phyloP scores from a whole-genome alignment of 2,113 vertebrate genomes.

The Eulemur rufifrons region DNA sequence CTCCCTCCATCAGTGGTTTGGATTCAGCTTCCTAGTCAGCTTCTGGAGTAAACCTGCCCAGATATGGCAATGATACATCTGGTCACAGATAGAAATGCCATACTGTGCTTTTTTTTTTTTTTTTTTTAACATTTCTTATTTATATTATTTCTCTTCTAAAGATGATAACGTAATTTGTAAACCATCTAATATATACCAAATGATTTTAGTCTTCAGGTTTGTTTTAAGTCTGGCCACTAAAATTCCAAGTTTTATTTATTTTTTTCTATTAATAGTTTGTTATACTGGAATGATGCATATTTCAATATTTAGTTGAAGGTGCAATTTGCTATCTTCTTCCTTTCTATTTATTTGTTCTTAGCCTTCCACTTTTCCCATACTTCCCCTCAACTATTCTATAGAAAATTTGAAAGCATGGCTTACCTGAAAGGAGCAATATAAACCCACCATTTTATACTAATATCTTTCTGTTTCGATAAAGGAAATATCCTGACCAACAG shows the following conservation, averaged over 20 bases:
- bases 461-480: not conserved
- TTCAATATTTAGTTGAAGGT: not conserved
- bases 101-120: not conserved
- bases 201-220: not conserved
- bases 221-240: not conserved
- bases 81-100: not conserved
- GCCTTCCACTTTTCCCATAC: not conserved
- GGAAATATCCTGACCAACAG: not conserved
- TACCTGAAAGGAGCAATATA: not conserved
- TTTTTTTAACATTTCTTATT: not conserved
- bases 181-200: not conserved
- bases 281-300: not conserved
- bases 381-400: not conserved
- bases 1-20: not conserved
- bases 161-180: slow-evolving; percentile 22
- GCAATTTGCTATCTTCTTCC: not conserved
- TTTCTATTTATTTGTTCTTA: not conserved
- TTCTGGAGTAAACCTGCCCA: not conserved
- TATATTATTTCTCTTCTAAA: not conserved
- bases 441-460: not conserved
- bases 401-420: slow-evolving; percentile 6
- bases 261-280: not conserved
- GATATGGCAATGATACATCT: not conserved
- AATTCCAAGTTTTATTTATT: not conserved
- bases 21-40: not conserved